Base-by-base conservation (phyloP, 2,797 vertebrate genomes). In the Neomorphus geoffroyi region DNA sequence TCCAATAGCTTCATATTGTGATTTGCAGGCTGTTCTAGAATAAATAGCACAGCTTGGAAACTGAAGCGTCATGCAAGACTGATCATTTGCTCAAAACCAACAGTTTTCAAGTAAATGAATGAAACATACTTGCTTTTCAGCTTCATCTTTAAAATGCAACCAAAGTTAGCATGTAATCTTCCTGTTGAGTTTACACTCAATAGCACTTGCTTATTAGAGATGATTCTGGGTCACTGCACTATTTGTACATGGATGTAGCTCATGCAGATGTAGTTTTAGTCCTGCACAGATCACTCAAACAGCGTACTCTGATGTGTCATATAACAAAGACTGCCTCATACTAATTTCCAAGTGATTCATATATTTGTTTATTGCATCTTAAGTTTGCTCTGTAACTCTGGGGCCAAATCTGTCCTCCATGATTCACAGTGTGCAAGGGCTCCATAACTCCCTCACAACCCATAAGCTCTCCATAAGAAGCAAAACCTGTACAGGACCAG, bases 41-140 rank as follows among this genome's bases (percentile, higher is more conserved):
- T 56, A 94, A 96, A 75, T 51, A 90, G 58, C 2, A 0, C 91
- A 81, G 82, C 82, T 43, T 88, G 77, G 82, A 86, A 95, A 78
- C 62, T 45, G 92, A 66, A 90, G 66, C 19, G 2, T 69, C 73
- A 58, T n/a, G 89, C 72, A 86, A 94, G 87, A 66, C 62, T 77
- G 61, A 82, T 90, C 75, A 60, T 84, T 90, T 91, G 70, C 85
- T 94, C 70, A 88, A 93, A 96, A 86, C 48, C 56, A 96, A 86
- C 69, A 80, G 84, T 88, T 91, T 86, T 61, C 91, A 92, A 92
- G 82, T 67, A 93, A 93, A 91, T 53, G 33, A 94, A 92, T 67
- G 70, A 54, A 32, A 88, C 0, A 1, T 56, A 92, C 94, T 80
- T 91, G 80, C 73, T 62, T 81, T 64, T 75, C 66, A 65, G 56